Conservation (phyloP, 2,888 invertebrate genomes). For the Plebejus argus region DNA sequence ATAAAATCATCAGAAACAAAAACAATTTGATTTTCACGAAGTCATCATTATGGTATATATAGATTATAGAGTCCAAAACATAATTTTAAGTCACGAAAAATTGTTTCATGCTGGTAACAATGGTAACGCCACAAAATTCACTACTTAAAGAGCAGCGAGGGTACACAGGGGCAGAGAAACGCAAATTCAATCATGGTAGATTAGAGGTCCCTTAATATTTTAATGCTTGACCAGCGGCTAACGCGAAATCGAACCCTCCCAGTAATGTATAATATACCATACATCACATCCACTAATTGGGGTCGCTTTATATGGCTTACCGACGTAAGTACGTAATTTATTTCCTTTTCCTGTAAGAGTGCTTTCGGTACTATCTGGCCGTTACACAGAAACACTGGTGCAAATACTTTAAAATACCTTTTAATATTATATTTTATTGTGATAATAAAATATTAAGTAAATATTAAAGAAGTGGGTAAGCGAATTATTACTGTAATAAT, state of each 20-base stretch:
- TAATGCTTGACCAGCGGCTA: conserved; percentile 78
- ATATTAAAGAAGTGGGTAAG: not conserved
- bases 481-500: no score
- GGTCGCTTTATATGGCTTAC: conserved; percentile 80
- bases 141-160: conserved; percentile 58
- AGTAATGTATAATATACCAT: conserved; percentile 69
- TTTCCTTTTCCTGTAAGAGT: conserved; percentile 64
- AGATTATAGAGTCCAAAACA: no score
- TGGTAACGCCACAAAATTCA: conserved; percentile 46
- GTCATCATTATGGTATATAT: no score
- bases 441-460: not conserved
- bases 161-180: conserved; percentile 59
- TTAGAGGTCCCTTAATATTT: conserved; percentile 77
- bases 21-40: no score
- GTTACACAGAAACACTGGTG: conserved; percentile 30
- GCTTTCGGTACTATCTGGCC: conserved; percentile 35
- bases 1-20: no score
- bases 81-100: not conserved
- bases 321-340: conserved; percentile 79
- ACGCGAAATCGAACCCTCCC: conserved; percentile 72
- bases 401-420: conserved; percentile 19
- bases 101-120: not conserved
- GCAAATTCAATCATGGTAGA: conserved; percentile 80
- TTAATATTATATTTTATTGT: conserved; percentile 2
- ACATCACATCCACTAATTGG: conserved; percentile 78